Base-by-base conservation (phyloP, 2,113 vertebrate species). In the Pteruthius melanotis region DNA sequence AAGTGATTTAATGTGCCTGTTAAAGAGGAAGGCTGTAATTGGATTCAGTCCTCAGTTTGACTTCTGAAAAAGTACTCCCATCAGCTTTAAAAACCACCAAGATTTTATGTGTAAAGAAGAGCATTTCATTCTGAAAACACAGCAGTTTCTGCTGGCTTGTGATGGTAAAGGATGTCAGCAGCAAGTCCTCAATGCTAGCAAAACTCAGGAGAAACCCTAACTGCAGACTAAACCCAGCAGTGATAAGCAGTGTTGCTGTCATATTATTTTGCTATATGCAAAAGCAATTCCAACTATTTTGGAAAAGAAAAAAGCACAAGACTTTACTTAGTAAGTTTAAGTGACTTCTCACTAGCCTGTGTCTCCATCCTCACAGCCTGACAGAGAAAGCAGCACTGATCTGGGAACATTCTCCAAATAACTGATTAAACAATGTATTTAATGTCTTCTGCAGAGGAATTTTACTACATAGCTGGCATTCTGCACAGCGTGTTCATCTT, bases 351-450 rank as follows among this genome's bases (percentile, higher is more conserved):
- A 7, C 26, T 17, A 65, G 54, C 33, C 60, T 86, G 30, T 31
- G 30, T 10, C 12, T 40, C 68, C 86, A 59, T 93, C 72, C 83
- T 78, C 89, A 66, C 15, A 86, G 92, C 44, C 54, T 17, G n/a
- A 45, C 81, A 76, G 84, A 90, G 80, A 86, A 89, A 80, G 79
- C 8, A 83, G 47, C 80, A 74, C 88, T 75, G 86, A 90, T 94
- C 95, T 89, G 93, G 80, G 91, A 92, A 91, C 95, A 94, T 97
- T 96, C 94, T 78, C 91, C 80, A 93, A 94, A 95, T 92, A 90
- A 90, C 93, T 87, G 81, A 97, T 96, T 81, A 91, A 97, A 97
- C 92, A 96, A 95, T 86, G 93, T 91, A 93, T 93, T 94, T 95
- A 86, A 96, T 94, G 92, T 96, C 49, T 89, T 92, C 88, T 90